Evolutionary conservation across 2,113 vertebrate species (phyloP).

Genomic region (Apus apus): DNA sequence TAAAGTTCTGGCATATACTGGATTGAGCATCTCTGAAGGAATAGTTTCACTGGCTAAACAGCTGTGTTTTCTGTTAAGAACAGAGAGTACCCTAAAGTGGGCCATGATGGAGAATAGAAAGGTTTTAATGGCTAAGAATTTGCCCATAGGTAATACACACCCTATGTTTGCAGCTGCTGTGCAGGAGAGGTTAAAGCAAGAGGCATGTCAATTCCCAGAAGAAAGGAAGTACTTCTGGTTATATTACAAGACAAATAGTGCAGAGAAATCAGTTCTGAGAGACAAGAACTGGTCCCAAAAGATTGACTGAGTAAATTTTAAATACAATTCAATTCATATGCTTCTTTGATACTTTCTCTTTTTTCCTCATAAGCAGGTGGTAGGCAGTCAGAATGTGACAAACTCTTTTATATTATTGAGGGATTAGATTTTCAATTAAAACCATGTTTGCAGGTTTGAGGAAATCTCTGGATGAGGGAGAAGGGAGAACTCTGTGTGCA

Average conservation of each 20-base stretch:
- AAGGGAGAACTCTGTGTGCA: neutral
- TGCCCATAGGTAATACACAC: neutral
- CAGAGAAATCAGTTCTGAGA: slow-evolving; percentile 52
- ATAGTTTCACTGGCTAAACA: neutral
- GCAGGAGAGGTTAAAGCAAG: slow-evolving; percentile 21
- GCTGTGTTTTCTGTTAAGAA: neutral
- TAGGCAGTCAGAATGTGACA: neutral
- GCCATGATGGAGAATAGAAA: neutral
- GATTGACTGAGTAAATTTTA: slow-evolving; percentile 62
- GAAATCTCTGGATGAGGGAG: neutral
- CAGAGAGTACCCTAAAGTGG: neutral
- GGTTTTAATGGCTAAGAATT: neutral
- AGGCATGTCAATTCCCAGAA: slow-evolving; percentile 48
- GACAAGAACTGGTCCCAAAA: slow-evolving; percentile 48
- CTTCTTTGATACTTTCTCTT: slow-evolving; percentile 4
- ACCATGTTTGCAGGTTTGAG: neutral
- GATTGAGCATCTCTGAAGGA: neutral
- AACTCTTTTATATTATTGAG: neutral
- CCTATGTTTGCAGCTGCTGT: neutral
- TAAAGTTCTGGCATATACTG: neutral
- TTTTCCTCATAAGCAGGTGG: slow-evolving; percentile 10
- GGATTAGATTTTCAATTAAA: slow-evolving; percentile 25
- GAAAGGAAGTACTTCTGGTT: slow-evolving; percentile 53
- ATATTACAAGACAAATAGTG: slow-evolving; percentile 60
- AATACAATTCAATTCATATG: slow-evolving; percentile 45